A percentile compares a stretch with the other conserved stretches of the same genome.
Conservation (phyloP, 2,113 vertebrate genomes). For the Leucopsar rothschildi region DNA sequence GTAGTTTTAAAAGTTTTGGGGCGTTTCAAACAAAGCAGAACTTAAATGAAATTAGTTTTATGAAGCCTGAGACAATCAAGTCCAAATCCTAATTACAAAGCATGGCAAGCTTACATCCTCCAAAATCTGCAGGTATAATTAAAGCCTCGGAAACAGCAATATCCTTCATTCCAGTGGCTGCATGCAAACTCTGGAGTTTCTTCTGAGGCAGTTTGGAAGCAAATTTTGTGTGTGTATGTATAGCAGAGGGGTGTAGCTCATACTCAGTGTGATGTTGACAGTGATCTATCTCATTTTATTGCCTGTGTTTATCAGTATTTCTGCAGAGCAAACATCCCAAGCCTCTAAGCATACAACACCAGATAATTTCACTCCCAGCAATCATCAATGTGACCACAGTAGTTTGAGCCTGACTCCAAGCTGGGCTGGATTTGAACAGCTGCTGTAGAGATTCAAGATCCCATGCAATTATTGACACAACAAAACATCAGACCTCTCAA, state of each 20-base stretch:
- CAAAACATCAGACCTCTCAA: not conserved
- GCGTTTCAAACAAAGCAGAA: not conserved
- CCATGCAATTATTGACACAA: not conserved
- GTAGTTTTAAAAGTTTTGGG: not conserved
- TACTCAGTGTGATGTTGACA: not conserved
- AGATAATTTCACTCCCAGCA: not conserved
- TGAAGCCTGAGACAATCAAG: not conserved
- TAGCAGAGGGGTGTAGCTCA: not conserved
- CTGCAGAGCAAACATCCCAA: not conserved
- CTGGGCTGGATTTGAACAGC: not conserved
- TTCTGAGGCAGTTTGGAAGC: not conserved
- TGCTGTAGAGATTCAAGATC: not conserved
- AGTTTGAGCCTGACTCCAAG: not conserved
- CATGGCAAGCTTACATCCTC: not conserved
- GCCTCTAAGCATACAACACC: not conserved
- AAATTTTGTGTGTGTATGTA: not conserved
- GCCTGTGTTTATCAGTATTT: not conserved
- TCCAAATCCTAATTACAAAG: not conserved
- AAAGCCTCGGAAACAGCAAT: not conserved
- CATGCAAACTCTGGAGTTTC: not conserved
- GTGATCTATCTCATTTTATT: not conserved
- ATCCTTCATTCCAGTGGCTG: not conserved
- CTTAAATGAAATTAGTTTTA: not conserved
- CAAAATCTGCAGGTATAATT: not conserved
- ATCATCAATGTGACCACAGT: not conserved